These are phyloP conservation scores for Ailurus styani DNA, from an alignment of 2,113 vertebrate genomes.

Conservation along the genomic window DNA sequence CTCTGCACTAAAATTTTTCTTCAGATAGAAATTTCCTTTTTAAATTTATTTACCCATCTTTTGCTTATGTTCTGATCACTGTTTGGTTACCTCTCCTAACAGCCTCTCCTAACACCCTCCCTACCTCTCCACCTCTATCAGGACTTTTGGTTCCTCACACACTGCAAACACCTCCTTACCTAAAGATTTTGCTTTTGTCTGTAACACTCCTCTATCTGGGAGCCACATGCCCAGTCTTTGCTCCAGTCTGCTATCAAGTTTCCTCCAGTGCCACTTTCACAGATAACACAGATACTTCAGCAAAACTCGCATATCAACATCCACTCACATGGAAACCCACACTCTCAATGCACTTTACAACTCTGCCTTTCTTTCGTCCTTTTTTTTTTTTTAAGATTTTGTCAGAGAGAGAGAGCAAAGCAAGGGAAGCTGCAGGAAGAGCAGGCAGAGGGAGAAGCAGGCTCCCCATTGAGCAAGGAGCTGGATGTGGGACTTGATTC, in stretches of 20 bases:
- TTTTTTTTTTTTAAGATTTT: too few species aligned
- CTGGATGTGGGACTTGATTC: too few species aligned
- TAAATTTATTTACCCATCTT: neutral
- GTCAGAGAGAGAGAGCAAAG: too few species aligned
- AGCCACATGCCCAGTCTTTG: neutral
- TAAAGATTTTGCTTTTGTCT: neutral
- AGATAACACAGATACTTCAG: neutral
- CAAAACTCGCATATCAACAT: neutral
- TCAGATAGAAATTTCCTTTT: neutral
- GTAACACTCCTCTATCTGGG: neutral
- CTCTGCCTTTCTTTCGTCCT: neutral
- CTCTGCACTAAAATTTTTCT: neutral
- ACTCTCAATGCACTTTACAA: neutral
- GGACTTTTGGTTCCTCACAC: neutral
- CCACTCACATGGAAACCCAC: neutral
- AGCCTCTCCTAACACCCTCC: fast-evolving
- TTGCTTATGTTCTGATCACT: neutral
- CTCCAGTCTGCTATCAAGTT: neutral
- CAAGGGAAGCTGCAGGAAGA: too few species aligned
- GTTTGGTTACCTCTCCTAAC: neutral
- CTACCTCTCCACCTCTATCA: neutral
- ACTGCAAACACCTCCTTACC: neutral
- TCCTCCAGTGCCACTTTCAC: neutral
- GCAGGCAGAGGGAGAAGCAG: too few species aligned
- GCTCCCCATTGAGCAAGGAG: too few species aligned